Evolutionary conservation across 1,140 invertebrate genomes (phyloP), one percentile per base, ranked within the genome.

Genomic region (Manduca sexta): DNA sequence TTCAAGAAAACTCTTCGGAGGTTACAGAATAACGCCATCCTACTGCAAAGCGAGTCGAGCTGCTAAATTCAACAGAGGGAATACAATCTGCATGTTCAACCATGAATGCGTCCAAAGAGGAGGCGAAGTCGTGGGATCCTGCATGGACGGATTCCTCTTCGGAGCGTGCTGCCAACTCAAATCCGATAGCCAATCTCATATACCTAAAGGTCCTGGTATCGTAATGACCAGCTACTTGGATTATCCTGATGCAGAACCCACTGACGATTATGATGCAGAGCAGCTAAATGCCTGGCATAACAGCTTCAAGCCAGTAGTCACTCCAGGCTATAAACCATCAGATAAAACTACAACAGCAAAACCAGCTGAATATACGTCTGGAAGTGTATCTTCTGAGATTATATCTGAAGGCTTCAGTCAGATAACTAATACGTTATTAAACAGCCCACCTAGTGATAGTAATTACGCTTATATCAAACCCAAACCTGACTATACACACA

Each of bases 21-120:
- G 94, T 12, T 95, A 95, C 71, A 88, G 92, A 70, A 95, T 95
- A 87, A 92, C 93, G 35, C 93, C 94, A 3, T 90, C 91, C 60
- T 88, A 90, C 46, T 95, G 94, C 70, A 90, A 89, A 44, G 89
- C 91, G 1, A 74, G 68, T 2, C 57, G 83, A 63, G 73, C 86
- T 12, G 88, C 91, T 26, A 86, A 83, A 79, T 84, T 86, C 62
- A 83, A 90, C 68, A 86, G 67, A 89, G 93, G 91, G 0, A 91
- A 91, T n/a, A 90, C 89, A n/a, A 91, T 95, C 63, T 97, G 96
- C 80, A 97, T 97, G 94, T 97, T 97, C 84, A 96, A 96, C 80
- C 95, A 96, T 67, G 94, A 97, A 73, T 97, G 96, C 75, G 88
- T 89, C 6, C 91, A 92, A 46, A 86, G 93, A 51, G 91, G 91